phyloP scores from a whole-genome alignment of 2,888 invertebrate genomes.

The Noctua fimbriata region DNA sequence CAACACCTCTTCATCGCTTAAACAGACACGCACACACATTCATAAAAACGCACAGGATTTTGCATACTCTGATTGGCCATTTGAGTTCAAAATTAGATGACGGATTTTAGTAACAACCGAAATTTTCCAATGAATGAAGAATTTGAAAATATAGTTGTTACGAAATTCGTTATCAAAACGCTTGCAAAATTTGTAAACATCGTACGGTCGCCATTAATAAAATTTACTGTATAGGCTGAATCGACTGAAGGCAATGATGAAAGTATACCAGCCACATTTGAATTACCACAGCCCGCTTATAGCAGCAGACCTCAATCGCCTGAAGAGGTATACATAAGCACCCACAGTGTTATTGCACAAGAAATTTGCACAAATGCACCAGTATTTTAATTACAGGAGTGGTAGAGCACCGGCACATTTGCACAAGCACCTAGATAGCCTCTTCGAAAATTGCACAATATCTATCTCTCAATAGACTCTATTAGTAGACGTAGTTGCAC shows the following conservation, averaged over 20 bases:
- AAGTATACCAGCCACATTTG: conserved; percentile 81
- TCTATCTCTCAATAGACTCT: conserved; percentile 39
- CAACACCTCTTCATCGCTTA: conserved; percentile 59
- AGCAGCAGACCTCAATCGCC: conserved; percentile 80
- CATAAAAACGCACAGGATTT: conserved; percentile 63
- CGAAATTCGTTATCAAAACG: conserved; percentile 55
- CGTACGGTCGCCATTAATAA: conserved; percentile 85
- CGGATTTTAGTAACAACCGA: conserved; percentile 48
- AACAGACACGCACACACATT: conserved; percentile 63
- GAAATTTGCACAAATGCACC: conserved; percentile 73
- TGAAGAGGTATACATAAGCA: conserved; percentile 85
- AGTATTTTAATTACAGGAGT: conserved; percentile 63
- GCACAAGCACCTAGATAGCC: conserved; percentile 73
- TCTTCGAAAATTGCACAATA: conserved; percentile 55
- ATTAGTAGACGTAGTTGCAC: conserved; percentile 51
- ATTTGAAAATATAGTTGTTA: conserved; percentile 29
- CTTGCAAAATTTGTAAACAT: conserved; percentile 66
- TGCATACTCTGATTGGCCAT: conserved; percentile 58
- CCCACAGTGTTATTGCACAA: conserved; percentile 64
- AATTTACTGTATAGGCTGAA: conserved; percentile 87
- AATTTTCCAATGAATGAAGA: neutral
- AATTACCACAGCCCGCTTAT: conserved; percentile 83
- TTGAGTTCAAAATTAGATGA: conserved; percentile 45
- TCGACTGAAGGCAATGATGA: conserved; percentile 80
- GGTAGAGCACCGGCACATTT: conserved; percentile 71